These are phyloP conservation scores for Leptogaster cylindrica DNA, from an alignment of 2,888 invertebrate genomes.

Conservation along the genomic window DNA sequence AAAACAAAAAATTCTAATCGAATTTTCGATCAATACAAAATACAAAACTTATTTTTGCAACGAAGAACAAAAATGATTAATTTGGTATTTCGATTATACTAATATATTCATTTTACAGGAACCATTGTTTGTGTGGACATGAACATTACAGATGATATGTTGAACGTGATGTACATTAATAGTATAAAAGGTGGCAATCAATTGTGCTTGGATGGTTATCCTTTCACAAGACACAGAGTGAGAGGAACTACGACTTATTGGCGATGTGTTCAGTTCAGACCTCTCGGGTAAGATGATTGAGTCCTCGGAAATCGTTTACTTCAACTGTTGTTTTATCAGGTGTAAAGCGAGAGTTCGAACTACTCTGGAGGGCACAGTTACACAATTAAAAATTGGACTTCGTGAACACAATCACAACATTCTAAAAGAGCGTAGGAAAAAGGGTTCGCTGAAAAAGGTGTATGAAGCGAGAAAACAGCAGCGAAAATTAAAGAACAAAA, in stretches of 20 bases:
- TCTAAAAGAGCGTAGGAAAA: slow-evolving; percentile 53
- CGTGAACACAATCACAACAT: slow-evolving; percentile 54
- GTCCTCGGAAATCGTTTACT: not conserved
- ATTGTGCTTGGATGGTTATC: slow-evolving; percentile 55
- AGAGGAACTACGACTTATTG: slow-evolving; percentile 56
- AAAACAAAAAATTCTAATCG: too few relatives aligned
- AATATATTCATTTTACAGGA: slow-evolving; percentile 28
- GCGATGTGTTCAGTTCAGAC: slow-evolving; percentile 57
- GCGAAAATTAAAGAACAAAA: too few relatives aligned
- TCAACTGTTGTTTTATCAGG: slow-evolving; percentile 45
- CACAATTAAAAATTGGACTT: slow-evolving; percentile 53
- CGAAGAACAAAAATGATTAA: too few relatives aligned
- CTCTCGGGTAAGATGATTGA: slow-evolving; percentile 52
- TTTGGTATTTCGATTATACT: too few relatives aligned
- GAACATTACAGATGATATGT: too few relatives aligned
- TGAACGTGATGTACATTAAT: slow-evolving; percentile 49
- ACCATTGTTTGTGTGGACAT: too few relatives aligned
- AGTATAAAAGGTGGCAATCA: slow-evolving; percentile 56
- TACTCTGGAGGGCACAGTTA: slow-evolving; percentile 51
- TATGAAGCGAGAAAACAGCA: slow-evolving; percentile 50
- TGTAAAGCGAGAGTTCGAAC: slow-evolving; percentile 55
- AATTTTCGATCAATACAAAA: too few relatives aligned
- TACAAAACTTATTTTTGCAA: too few relatives aligned
- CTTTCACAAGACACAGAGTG: slow-evolving; percentile 55
- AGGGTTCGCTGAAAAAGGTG: slow-evolving; percentile 54